Evolutionary conservation across 2,888 invertebrate species (phyloP).

Genomic region (Myopa tessellatipennis): DNA sequence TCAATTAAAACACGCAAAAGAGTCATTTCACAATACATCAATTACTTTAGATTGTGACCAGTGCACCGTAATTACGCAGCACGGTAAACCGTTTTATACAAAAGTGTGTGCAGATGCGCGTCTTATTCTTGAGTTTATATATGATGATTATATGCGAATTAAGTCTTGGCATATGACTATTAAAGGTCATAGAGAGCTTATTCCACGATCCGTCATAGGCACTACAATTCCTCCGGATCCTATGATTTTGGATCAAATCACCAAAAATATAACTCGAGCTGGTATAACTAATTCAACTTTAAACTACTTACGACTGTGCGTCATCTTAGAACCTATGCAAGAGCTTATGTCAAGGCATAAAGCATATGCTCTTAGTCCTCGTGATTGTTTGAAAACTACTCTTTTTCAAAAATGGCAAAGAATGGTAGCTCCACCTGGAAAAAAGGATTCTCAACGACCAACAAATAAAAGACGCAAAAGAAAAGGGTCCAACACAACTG

Average conservation of each 20-base stretch:
- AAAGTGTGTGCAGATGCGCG: slow-evolving; percentile 99
- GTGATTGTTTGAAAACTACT: slow-evolving; percentile 97
- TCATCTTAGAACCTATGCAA: slow-evolving; percentile 99
- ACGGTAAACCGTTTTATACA: slow-evolving; percentile 96
- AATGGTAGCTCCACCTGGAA: slow-evolving; percentile 98
- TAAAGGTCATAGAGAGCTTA: slow-evolving; percentile 92
- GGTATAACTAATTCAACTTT: slow-evolving; percentile 98
- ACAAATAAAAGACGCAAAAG: slow-evolving; percentile 96
- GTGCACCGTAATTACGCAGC: slow-evolving; percentile 98
- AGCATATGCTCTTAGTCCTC: slow-evolving; percentile 92
- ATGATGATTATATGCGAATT: slow-evolving; percentile 99
- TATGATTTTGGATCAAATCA: slow-evolving; percentile 90
- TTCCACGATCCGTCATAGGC: slow-evolving; percentile 87
- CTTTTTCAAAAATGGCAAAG: slow-evolving; percentile 99
- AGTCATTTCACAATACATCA: slow-evolving; percentile 98
- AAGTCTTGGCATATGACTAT: slow-evolving; percentile 99
- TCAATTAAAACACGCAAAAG: slow-evolving; percentile 96
- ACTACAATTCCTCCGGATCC: slow-evolving; percentile 84
- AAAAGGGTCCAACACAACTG: slow-evolving; percentile 90
- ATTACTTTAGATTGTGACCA: slow-evolving; percentile 99
- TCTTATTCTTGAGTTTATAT: slow-evolving; percentile 97
- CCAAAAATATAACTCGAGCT: slow-evolving; percentile 97
- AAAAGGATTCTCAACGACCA: slow-evolving; percentile 93
- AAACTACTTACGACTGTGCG: slow-evolving; percentile 98
- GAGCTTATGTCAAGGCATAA: slow-evolving; percentile 99